Evolutionary conservation across 1,140 invertebrate species (phyloP), one percentile per base, ranked within the genome.

Genomic region (Drosophila pseudoananassae): DNA sequence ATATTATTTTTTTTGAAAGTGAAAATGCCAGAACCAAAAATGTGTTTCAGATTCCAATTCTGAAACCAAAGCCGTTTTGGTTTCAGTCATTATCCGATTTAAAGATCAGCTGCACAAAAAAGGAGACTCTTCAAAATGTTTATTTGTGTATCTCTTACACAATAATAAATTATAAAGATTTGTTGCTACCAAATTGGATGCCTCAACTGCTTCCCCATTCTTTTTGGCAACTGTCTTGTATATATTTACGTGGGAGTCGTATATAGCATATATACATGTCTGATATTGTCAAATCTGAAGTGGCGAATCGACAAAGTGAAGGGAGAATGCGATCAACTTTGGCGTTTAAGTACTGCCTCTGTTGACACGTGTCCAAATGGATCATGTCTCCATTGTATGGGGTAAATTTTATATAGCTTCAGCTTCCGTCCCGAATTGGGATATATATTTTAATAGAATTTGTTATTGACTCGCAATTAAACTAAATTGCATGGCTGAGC

Each of bases 71-170:
- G 54, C 66, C 66, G 66, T 68, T 69, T 70, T 36, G 54, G 57
- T 61, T 25, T 54, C 61, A 63, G 64, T 70, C 64, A 70, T 70
- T 70, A 70, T 70, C 66, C 64, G 64, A 66, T 74, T 59, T 73
- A 46, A 81, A 58, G 72, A 69, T 82, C 68, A 74, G 69, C 10
- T 56, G 25, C 64, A 45, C 79, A 63, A 70, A 82, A 75, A 82
- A 82, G 79, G 79, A 70, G 59, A 55, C 52, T 54, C 68, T 78
- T 75, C 49, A 84, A 50, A 60, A 60, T 71, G 64, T 78, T 83
- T 82, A 78, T 83, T 78, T 83, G 79, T 78, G 75, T 83, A 83
- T 82, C 79, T 82, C 79, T 82, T 82, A 78, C 79, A 82, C 56
- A 75, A 65, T 57, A 57, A 71, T 70, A 69, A 52, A 65, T 58